Base-by-base conservation (phyloP, 2,888 invertebrate genomes). In the Monochamus alternatus region DNA sequence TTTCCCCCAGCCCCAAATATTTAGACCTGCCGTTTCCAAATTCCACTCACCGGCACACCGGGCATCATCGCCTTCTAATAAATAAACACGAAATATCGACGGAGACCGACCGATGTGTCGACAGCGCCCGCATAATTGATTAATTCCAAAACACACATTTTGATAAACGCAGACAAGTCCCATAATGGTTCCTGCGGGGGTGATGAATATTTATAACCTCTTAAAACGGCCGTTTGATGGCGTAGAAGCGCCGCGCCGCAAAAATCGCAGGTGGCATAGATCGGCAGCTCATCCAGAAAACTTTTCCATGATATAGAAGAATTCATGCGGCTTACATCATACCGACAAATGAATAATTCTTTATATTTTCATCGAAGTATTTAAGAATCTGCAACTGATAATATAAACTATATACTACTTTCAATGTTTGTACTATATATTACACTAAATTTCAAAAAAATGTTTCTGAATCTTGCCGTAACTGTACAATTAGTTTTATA, bases 141-240 rank as follows among this genome's bases (percentile, higher is more conserved):
- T 80, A 83, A 80, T 78, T 77, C 76, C 64, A 79, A 80, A 81
- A 82, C 79, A 82, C 80, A 82, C 81, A 83, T 84, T 82, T 79
- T 84, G 84, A 84, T 84, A 80, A 83, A 84, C 83, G 83, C 81
- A 78, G 82, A 84, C 81, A 81, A 81, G 81, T 75, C 66, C 76
- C 78, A 80, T 83, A 84, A 82, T 82, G 81, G 83, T 84, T 83
- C 82, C 83, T 81, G 31, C 47, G 76, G 72, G 80, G 79, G 78
- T 82, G 80, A 83, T 85, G 83, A 85, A 85, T 85, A 85, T 85
- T 85, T 84, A 85, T 84, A 82, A 78, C 73, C 73, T 81, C 80
- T 81, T 81, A 77, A 83, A 83, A 83, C 79, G 79, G 81, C 79
- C 79, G 80, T 83, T 84, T 84, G 84, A 84, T 84, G 80, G 75